Base-by-base conservation (phyloP, 2,797 vertebrate species). In the Bradypodion pumilum region DNA sequence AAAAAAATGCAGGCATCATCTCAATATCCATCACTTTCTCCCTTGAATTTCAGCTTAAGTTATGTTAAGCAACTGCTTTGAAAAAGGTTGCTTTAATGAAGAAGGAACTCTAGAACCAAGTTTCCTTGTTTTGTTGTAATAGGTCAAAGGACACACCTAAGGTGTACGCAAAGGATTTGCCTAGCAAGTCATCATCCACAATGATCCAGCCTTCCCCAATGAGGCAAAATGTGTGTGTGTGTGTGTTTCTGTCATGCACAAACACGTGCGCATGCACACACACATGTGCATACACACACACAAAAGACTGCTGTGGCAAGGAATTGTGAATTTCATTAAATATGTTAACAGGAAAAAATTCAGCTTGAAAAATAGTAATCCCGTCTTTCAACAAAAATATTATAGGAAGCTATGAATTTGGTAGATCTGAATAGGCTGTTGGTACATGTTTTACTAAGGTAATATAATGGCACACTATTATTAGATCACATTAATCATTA, bases 401-500 rank as follows among this genome's bases (percentile, higher is more conserved):
- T 98, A 98, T 98, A 98, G 98, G 97, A 98, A 98, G 98, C 98
- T 98, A 98, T 98, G 98, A 99, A 99, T 98, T 99, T 98, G 97
- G 97, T 96, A 97, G 97, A 96, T 97, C 97, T 97, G 98, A 99
- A 98, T 97, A 97, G 98, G 98, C 98, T 99, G 98, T 98, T 99
- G 98, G 97, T 98, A 98, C 98, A 98, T 98, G 98, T 99, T 99
- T 99, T 98, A 99, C 98, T 98, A 99, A 99, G 98, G 98, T 99
- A 98, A 99, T 99, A 99, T 98, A 99, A 98, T 98, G 98, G 98
- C 97, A 98, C 97, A 98, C 98, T 99, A 99, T 99, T 99, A 99
- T 99, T 99, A 99, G 98, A 99, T 98, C 98, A 98, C 98, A 99
- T 99, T 99, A 99, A 99, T 99, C 98, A 99, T 97, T 96, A 97